Base-by-base conservation (phyloP, 2,113 vertebrate genomes). In the Rana temporaria region DNA sequence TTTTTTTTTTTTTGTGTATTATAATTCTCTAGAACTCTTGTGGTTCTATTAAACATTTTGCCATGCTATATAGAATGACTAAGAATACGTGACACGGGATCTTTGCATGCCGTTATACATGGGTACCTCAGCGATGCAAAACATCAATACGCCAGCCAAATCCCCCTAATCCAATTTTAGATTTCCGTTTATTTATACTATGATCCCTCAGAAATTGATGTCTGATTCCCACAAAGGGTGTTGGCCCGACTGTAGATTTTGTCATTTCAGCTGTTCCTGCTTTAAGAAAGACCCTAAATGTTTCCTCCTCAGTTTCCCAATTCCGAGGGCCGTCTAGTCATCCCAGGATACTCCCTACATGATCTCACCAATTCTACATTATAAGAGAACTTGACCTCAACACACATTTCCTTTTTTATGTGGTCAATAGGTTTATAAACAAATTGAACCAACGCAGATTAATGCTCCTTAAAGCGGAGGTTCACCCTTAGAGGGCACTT, bases 171-270 rank as follows among this genome's bases (percentile, higher is more conserved):
- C 57, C 30, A 57, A 20, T 14, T 60, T 62, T 75, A 75, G 57
- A 22, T 75, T 60, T 4, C 32, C 32, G 38, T 62, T 38, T 59
- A 62, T 75, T 60, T 75, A 60, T 62, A 60, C 57, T 17, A 12
- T 34, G 71, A 34, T 34, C 26, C 56, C 30, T 38, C 24, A 6
- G 22, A 30, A 60, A 32, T 15, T 59, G 55, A 59, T 30, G 30
- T 60, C 32, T 62, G 72, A 62, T 69, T 57, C 53, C 77, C 77
- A 79, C 68, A 80, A 42, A 62, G 66, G 78, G 78, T n/a, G 78
- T 15, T 26, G 57, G 15, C 24, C 24, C 18, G 26, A 34, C 52
- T 59, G 62, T 24, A 62, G 17, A 18, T 62, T 24, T 53, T 26
- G 20, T 34, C 11, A 55, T 72, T 63, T 53, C 59, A 63, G 34